phyloP scores from a whole-genome alignment of 23 tunicate species.

The Styela clava region DNA sequence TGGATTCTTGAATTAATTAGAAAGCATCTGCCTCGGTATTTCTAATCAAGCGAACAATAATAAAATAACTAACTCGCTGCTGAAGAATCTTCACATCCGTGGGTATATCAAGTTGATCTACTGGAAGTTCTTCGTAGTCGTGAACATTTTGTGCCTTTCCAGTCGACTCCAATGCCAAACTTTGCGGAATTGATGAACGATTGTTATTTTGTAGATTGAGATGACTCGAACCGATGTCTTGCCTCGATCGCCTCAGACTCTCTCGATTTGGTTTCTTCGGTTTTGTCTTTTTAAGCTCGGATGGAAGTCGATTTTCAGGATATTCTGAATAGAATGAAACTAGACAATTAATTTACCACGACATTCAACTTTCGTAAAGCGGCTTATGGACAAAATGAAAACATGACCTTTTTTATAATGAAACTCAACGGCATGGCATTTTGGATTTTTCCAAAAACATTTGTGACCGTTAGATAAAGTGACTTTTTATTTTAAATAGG shows the following conservation, averaged over 20 bases:
- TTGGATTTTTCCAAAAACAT: too few relatives aligned
- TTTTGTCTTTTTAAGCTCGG: slow-evolving; percentile 6
- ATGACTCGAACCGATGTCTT: slow-evolving; percentile 18
- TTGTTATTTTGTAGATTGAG: neutral
- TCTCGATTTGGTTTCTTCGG: slow-evolving; percentile 29
- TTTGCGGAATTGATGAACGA: neutral
- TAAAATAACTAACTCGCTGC: slow-evolving; percentile 16
- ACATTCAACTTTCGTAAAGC: too few relatives aligned
- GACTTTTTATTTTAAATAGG: too few relatives aligned
- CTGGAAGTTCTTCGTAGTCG: slow-evolving; percentile 21
- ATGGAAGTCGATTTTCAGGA: neutral
- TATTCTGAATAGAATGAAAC: neutral
- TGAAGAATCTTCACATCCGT: slow-evolving; percentile 4
- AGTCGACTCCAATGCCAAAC: neutral
- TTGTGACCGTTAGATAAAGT: too few relatives aligned
- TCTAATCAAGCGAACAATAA: too few relatives aligned
- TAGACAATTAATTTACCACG: neutral
- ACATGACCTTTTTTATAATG: too few relatives aligned
- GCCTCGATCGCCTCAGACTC: slow-evolving; percentile 25
- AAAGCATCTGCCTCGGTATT: too few relatives aligned
- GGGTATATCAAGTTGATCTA: neutral
- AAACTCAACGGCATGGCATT: too few relatives aligned
- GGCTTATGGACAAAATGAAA: too few relatives aligned
- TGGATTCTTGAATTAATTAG: too few relatives aligned
- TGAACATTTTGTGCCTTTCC: neutral